Base-by-base conservation (phyloP, 2,113 vertebrate genomes). In the Pteronura brasiliensis region DNA sequence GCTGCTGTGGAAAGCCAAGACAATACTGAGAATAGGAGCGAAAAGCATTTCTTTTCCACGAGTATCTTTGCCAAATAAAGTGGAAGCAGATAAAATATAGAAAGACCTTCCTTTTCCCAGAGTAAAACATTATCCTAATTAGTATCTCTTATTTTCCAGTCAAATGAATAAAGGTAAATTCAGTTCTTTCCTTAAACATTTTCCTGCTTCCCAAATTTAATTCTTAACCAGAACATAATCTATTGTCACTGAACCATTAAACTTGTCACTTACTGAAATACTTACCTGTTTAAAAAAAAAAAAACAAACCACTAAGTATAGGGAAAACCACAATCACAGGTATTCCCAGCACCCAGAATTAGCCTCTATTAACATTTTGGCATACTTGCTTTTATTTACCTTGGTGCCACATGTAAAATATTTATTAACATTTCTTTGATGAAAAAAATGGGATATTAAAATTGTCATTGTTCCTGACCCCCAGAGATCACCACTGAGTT, bases 181-280 rank as follows among this genome's bases (percentile, higher is more conserved):
- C 90, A 95, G 42, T 55, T 92, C 21, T 88, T 92, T 96, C 55
- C 59, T 94, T 90, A 57, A 27, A 95, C 6, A 83, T 88, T 88
- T 97, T 91, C 84, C 95, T 94, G 67, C 79, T 96, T 74, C 29
- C 83, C 77, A 91, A 96, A 88, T 96, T 97, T 90, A 95, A 96
- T 91, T 95, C 94, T 97, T 97, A 85, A 97, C 81, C 79, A 95
- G 57, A 95, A 90, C 25, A 85, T 6, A 85, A 63, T 3, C n/a
- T 85, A 71, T 65, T 97, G 67, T 79, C 31, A 91, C 5, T 89
- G 59, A 96, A 95, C 36, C 85, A 96, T 93, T 59, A 91, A 97
- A 91, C 7, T 71, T 82, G 25, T 79, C 55, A 95, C 49, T 89
- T 89, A 88, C 21, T 92, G 31, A 96, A 95, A 67, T 93, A 96